Evolutionary conservation across 2,113 vertebrate genomes (phyloP).

Genomic region (Laticauda laticaudata): DNA sequence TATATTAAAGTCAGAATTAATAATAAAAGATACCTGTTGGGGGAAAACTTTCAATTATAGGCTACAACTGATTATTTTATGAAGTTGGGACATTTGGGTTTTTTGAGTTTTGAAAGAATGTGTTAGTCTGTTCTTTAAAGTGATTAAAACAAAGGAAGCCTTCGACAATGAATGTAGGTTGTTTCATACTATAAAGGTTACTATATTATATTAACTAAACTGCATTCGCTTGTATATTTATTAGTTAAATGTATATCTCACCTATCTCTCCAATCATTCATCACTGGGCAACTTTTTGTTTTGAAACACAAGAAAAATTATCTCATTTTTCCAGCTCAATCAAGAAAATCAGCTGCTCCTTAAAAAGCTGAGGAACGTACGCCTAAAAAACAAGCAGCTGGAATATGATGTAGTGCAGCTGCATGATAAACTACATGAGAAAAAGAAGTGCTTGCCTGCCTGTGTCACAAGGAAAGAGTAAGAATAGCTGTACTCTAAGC

Average conservation of each 20-base stretch:
- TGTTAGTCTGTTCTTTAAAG: background rate
- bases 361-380: constrained; percentile 63
- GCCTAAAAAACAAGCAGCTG: constrained; percentile 61
- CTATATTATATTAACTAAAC: background rate
- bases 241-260: background rate
- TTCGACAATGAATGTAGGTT: background rate
- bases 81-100: background rate
- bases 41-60: background rate
- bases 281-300: background rate
- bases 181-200: background rate
- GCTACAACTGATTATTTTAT: background rate
- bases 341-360: constrained; percentile 66
- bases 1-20: background rate
- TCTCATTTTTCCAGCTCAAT: constrained; percentile 56
- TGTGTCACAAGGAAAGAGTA: constrained; percentile 62
- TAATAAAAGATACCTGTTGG: background rate
- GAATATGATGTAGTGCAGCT: constrained; percentile 52
- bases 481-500: constrained; percentile 27
- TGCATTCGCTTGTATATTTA: background rate
- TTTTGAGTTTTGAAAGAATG: background rate
- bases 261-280: background rate
- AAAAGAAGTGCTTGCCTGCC: constrained; percentile 24
- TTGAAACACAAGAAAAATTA: background rate
- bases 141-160: background rate
- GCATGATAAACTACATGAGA: constrained; percentile 38